Percentiles rank a stretch among this genome's conserved stretches.
These are phyloP conservation scores for Metacarcinus magister DNA, from an alignment of 2,888 invertebrate genomes.

Conservation along the genomic window DNA sequence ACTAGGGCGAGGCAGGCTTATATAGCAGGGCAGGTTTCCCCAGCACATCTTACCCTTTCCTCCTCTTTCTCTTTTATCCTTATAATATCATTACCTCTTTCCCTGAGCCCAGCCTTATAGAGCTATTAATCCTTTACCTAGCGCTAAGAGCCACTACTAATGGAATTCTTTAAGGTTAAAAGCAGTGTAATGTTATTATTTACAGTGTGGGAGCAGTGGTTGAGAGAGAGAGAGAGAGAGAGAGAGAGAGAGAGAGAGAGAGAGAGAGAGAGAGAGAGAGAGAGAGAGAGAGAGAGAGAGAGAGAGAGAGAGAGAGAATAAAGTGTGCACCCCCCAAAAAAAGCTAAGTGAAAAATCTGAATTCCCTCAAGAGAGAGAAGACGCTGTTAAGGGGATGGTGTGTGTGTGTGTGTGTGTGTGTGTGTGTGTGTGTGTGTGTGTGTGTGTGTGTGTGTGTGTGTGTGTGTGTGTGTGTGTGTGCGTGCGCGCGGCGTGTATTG, in stretches of 20 bases:
- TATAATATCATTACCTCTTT: constrained; percentile 72
- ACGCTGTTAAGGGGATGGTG: background rate
- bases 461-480: no score
- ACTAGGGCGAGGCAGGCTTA: background rate
- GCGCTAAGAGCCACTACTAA: constrained; percentile 76
- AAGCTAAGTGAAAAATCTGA: background rate
- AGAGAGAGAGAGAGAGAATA: background rate
- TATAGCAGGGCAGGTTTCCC: background rate
- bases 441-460: no score
- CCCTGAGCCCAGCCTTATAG: constrained; percentile 53
- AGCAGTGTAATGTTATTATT: constrained; percentile 78
- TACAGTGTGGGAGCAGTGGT: constrained; percentile 72
- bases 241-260: constrained; percentile 45
- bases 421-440: background rate
- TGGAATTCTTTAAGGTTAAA: constrained; percentile 80
- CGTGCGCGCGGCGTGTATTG: no score
- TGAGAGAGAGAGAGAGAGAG: constrained; percentile 40
- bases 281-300: constrained; percentile 53
- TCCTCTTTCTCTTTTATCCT: constrained; percentile 69
- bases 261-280: background rate
- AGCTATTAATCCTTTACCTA: constrained; percentile 74
- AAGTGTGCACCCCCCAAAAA: background rate
- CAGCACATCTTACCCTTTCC: background rate
- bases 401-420: background rate
- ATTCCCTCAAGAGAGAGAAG: constrained; percentile 31